phyloP scores from a whole-genome alignment of 1,140 invertebrate genomes.

The Cotesia glomerata region DNA sequence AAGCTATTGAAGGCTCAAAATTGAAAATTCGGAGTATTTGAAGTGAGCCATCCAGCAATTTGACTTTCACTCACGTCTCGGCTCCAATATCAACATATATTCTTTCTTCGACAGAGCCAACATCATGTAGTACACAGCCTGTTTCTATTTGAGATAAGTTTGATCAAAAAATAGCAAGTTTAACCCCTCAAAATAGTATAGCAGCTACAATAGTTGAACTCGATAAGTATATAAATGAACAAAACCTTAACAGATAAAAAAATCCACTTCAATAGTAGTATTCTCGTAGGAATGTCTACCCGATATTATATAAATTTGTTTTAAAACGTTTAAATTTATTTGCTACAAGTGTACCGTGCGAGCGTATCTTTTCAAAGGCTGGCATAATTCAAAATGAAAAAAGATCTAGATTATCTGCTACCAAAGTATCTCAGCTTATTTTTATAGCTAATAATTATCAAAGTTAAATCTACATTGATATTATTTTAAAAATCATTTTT shows the following conservation, averaged over 20 bases:
- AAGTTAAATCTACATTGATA: background rate
- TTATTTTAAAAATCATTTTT: no score
- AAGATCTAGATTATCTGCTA: background rate
- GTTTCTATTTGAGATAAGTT: background rate
- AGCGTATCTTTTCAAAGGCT: background rate
- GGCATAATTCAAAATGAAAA: background rate
- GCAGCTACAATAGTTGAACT: background rate
- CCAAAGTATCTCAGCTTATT: background rate
- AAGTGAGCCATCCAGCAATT: background rate
- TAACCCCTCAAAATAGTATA: background rate
- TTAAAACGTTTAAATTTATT: background rate
- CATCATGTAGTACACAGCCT: background rate
- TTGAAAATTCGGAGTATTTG: background rate
- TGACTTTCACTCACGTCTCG: background rate
- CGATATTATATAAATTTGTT: background rate
- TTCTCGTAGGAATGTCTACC: background rate
- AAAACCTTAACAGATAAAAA: background rate
- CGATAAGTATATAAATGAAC: slow-evolving; percentile 4
- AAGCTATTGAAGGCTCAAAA: background rate
- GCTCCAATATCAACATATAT: background rate
- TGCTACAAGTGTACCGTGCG: background rate
- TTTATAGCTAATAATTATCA: background rate
- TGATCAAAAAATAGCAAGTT: background rate
- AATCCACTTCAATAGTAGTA: background rate
- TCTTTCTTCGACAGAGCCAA: background rate